phyloP scores from a whole-genome alignment of 2,888 invertebrate genomes.

The Himalopsyche tibetana region DNA sequence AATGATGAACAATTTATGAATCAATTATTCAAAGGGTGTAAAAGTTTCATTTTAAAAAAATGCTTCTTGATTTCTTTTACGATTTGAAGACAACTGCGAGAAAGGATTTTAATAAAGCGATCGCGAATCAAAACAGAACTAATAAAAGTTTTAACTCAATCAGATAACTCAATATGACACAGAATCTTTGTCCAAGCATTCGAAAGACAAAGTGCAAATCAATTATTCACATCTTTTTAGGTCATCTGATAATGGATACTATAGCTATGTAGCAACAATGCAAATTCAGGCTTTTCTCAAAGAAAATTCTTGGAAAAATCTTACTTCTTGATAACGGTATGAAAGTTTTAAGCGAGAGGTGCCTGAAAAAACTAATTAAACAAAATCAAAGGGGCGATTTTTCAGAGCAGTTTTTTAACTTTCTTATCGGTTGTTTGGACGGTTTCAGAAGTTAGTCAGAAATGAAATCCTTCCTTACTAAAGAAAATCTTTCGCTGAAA shows the following conservation, averaged over 20 bases:
- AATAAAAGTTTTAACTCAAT: not conserved
- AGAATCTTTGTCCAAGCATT: not conserved
- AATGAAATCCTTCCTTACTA: slow-evolving; percentile 5
- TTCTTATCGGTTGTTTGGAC: slow-evolving; percentile 30
- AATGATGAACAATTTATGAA: too few relatives aligned
- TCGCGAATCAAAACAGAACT: not conserved
- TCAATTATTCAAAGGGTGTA: too few relatives aligned
- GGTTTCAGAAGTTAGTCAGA: slow-evolving; percentile 26
- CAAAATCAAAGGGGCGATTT: slow-evolving; percentile 58
- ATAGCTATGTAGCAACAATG: slow-evolving; percentile 51
- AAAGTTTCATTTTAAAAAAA: too few relatives aligned
- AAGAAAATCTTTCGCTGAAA: not conserved
- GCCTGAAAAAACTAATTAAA: slow-evolving; percentile 61
- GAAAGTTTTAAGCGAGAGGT: slow-evolving; percentile 49
- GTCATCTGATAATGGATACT: slow-evolving; percentile 55
- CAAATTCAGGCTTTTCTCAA: slow-evolving; percentile 57
- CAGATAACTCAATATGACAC: not conserved
- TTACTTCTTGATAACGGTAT: slow-evolving; percentile 53
- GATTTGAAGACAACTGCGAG: too few relatives aligned
- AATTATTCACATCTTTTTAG: slow-evolving; percentile 50
- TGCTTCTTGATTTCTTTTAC: too few relatives aligned
- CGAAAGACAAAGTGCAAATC: slow-evolving; percentile 20
- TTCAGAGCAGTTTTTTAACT: slow-evolving; percentile 29
- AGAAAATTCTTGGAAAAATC: slow-evolving; percentile 51
- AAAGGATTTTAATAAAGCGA: not conserved